A percentile compares a stretch with the other conserved stretches of the same genome.
Conservation (phyloP, 1,140 invertebrate species). For the Drosophila subpulchrella region DNA sequence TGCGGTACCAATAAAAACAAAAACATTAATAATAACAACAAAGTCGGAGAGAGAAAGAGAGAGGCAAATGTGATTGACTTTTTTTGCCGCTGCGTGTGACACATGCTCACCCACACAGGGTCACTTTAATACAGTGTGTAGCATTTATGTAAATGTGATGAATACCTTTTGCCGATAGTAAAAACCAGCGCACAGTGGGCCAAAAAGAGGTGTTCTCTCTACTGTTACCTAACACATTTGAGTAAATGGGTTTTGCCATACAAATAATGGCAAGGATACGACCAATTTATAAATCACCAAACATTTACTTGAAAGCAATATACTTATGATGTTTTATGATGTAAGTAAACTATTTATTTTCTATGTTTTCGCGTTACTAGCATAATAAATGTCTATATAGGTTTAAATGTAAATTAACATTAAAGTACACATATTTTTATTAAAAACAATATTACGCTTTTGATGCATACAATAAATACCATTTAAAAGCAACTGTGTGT, state of each 20-base stretch:
- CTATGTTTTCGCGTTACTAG: neutral
- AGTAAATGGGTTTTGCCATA: neutral
- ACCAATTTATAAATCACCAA: no score
- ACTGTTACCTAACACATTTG: slow-evolving; percentile 10
- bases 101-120: slow-evolving; percentile 47
- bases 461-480: neutral
- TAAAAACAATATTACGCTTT: no score
- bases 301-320: no score
- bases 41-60: slow-evolving; percentile 8
- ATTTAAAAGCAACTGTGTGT: neutral
- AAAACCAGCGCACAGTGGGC: slow-evolving; percentile 23
- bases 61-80: slow-evolving; percentile 54
- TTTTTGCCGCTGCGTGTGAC: slow-evolving; percentile 63
- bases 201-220: no score
- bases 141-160: slow-evolving; percentile 40
- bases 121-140: slow-evolving; percentile 17
- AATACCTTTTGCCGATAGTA: slow-evolving; percentile 44
- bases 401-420: no score
- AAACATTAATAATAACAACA: slow-evolving; percentile 29
- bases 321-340: no score
- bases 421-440: neutral
- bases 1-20: slow-evolving; percentile 31
- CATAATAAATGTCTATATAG: neutral
- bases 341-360: neutral
- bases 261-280: neutral